Percentiles rank a stretch among this genome's conserved stretches.
Evolutionary conservation across 2,797 vertebrate genomes (phyloP).

Genomic region (Tapera naevia): DNA sequence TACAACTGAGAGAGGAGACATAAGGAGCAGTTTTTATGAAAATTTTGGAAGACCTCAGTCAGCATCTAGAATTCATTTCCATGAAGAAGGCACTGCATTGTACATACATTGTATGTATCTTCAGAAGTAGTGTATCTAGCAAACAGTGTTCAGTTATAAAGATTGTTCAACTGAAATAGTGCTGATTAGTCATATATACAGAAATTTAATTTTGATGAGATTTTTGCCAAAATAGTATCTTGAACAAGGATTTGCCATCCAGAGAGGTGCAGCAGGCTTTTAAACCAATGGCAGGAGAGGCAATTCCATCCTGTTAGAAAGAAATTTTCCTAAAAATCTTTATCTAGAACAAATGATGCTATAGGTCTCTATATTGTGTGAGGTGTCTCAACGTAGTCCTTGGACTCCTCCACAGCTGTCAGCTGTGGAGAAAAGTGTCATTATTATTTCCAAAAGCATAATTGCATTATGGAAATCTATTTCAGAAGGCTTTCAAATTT

Average conservation of each 20-base stretch:
- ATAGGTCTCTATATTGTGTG: neutral
- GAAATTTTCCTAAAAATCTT: neutral
- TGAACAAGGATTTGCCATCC: neutral
- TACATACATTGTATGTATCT: neutral
- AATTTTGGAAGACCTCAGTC: neutral
- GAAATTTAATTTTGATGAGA: neutral
- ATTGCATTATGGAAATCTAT: neutral
- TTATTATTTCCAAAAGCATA: neutral
- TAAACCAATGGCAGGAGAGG: neutral
- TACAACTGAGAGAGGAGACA: neutral
- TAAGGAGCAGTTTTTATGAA: neutral
- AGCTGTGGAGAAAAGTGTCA: neutral
- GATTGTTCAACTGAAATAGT: neutral
- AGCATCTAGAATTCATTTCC: neutral
- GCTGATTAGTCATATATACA: neutral
- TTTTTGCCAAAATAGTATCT: neutral
- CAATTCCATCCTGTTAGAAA: neutral
- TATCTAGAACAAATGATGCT: neutral
- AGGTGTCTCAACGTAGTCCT: neutral
- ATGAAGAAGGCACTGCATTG: neutral
- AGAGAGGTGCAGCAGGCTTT: neutral
- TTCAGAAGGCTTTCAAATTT: neutral
- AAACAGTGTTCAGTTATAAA: neutral
- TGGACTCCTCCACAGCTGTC: neutral
- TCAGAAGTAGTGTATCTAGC: neutral